Evolutionary conservation across 2,797 vertebrate species (phyloP).

Genomic region (Naso thynnoides): DNA sequence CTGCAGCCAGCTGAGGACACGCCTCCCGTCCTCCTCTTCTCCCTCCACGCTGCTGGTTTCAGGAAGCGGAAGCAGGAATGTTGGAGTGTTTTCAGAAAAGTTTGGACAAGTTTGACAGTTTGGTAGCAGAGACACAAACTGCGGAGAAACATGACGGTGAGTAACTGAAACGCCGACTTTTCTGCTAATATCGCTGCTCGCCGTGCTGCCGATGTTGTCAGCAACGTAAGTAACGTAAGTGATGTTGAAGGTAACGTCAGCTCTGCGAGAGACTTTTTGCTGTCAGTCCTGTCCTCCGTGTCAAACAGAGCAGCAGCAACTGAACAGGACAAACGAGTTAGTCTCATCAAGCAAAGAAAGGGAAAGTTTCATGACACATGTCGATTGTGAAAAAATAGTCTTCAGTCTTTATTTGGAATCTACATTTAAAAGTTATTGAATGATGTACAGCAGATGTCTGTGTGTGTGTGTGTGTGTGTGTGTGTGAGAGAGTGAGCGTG

Average conservation of each 20-base stretch:
- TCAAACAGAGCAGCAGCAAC: slow-evolving; percentile 32
- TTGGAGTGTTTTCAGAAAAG: slow-evolving; percentile 67
- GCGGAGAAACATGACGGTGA: slow-evolving; percentile 69
- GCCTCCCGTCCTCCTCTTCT: slow-evolving; percentile 32
- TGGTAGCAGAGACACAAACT: slow-evolving; percentile 23
- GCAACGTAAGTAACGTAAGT: fast-evolving
- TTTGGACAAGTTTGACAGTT: slow-evolving; percentile 65
- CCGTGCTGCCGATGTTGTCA: not conserved
- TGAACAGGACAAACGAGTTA: slow-evolving; percentile 33
- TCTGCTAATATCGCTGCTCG: not conserved
- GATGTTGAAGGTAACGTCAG: not conserved
- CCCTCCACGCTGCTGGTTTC: slow-evolving; percentile 50
- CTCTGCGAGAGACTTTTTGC: slow-evolving; percentile 8
- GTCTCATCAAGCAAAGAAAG: not conserved
- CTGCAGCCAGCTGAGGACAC: slow-evolving; percentile 28
- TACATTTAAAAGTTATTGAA: not conserved
- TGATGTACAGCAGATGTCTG: not conserved
- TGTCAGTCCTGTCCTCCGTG: slow-evolving; percentile 35
- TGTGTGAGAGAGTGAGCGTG: not conserved
- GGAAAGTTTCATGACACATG: not conserved
- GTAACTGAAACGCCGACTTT: not conserved
- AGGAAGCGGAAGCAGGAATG: slow-evolving; percentile 83
- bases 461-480: not conserved
- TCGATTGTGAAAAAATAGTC: not conserved
- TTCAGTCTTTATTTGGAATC: not conserved